phyloP scores from a whole-genome alignment of 2,797 vertebrate genomes.

The Limosa lapponica region DNA sequence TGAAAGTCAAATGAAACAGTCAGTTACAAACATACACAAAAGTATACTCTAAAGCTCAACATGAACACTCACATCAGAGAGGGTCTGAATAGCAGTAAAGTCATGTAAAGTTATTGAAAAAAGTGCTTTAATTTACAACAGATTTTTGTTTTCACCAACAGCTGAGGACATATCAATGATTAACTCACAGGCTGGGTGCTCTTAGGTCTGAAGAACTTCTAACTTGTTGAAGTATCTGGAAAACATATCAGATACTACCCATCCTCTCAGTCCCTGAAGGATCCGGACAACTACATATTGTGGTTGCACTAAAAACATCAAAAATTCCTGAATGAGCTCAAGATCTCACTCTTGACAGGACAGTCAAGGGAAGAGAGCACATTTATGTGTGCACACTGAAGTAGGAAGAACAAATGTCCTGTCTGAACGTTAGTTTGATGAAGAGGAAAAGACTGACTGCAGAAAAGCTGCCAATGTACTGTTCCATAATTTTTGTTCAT shows the following conservation, averaged over 20 bases:
- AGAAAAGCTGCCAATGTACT: not conserved
- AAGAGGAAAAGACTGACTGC: not conserved
- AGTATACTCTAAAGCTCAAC: conserved; percentile 3
- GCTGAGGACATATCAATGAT: conserved; percentile 22
- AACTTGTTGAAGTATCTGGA: conserved; percentile 13
- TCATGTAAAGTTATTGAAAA: conserved; percentile 17
- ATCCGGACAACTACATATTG: not conserved
- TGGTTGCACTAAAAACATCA: not conserved
- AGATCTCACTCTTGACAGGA: not conserved
- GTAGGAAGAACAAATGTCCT: not conserved
- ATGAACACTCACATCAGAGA: not conserved
- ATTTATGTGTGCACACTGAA: not conserved
- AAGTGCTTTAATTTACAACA: conserved; percentile 48
- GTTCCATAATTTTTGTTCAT: not conserved
- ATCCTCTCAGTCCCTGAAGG: not conserved
- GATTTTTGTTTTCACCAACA: conserved; percentile 51
- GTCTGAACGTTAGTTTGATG: not conserved
- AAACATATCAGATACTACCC: not conserved
- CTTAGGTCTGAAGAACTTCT: conserved; percentile 5
- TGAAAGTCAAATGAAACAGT: conserved; percentile 40
- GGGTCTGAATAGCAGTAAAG: not conserved
- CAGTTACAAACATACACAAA: conserved; percentile 16
- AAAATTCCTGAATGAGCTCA: not conserved
- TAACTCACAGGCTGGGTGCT: conserved; percentile 22
- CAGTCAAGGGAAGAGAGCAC: not conserved